Conservation (phyloP, 2,888 invertebrate genomes). For the Heliconius ismenius region DNA sequence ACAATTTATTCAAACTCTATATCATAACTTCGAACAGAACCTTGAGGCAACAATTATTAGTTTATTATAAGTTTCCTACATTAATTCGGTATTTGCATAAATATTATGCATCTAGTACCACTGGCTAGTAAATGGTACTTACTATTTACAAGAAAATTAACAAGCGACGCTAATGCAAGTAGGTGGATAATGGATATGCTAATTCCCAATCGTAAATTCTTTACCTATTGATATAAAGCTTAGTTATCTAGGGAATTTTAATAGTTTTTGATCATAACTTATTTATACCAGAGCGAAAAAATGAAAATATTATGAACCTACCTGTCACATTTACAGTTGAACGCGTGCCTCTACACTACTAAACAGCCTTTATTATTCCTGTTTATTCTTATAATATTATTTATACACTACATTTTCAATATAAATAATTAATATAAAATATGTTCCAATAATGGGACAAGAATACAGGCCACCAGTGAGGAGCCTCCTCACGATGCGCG, state of each 20-base stretch:
- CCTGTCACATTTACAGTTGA: too few relatives aligned
- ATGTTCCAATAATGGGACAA: too few relatives aligned
- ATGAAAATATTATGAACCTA: too few relatives aligned
- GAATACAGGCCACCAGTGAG: too few relatives aligned
- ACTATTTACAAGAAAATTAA: constrained; percentile 22
- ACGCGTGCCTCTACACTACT: too few relatives aligned
- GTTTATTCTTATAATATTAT: too few relatives aligned
- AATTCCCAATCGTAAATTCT: constrained; percentile 16
- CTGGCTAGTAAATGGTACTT: neutral
- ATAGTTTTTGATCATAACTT: constrained; percentile 1
- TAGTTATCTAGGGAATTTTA: constrained; percentile 12
- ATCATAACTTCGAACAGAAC: constrained; percentile 6
- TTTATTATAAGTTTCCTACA: constrained; percentile 24
- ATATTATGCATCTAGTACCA: constrained; percentile 26
- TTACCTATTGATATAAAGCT: constrained; percentile 11
- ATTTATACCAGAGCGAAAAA: neutral
- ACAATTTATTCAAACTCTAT: constrained; percentile 3
- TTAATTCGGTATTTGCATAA: constrained; percentile 31
- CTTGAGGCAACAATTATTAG: constrained; percentile 26
- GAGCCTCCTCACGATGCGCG: too few relatives aligned
- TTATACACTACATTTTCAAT: too few relatives aligned
- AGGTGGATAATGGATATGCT: constrained; percentile 35
- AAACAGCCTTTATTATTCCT: too few relatives aligned
- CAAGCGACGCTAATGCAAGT: constrained; percentile 26
- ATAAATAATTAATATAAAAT: too few relatives aligned